Evolutionary conservation across 2,888 invertebrate genomes (phyloP).

Genomic region (Eudemis profundana): DNA sequence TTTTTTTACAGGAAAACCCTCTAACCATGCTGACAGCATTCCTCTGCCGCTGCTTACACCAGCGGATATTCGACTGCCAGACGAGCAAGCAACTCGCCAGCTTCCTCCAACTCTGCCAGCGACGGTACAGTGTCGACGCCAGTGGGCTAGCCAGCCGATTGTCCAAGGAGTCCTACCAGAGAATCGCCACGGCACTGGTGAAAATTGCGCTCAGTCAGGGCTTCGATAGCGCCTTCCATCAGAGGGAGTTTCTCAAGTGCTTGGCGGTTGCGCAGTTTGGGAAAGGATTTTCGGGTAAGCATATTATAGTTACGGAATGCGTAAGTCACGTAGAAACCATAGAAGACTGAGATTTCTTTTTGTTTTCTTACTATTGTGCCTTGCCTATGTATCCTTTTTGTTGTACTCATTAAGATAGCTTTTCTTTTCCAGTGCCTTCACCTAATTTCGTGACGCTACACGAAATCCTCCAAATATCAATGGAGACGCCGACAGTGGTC

Average conservation of each 20-base stretch:
- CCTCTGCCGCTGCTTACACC: conserved; percentile 80
- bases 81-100: conserved; percentile 65
- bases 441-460: conserved; percentile 73
- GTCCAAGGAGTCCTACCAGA: conserved; percentile 84
- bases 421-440: conserved; percentile 68
- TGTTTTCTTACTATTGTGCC: not conserved
- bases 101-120: conserved; percentile 70
- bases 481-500: conserved; percentile 82
- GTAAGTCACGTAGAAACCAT: too few relatives aligned
- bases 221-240: conserved; percentile 87
- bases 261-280: conserved; percentile 85
- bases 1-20: conserved; percentile 85
- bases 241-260: conserved; percentile 86
- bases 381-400: too few relatives aligned
- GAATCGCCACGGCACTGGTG: conserved; percentile 85
- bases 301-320: too few relatives aligned
- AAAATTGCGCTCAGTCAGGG: conserved; percentile 86
- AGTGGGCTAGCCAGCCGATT: conserved; percentile 66
- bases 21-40: conserved; percentile 86
- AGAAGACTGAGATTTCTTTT: too few relatives aligned
- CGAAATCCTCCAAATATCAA: conserved; percentile 85
- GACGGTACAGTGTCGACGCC: conserved; percentile 72
- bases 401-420: not conserved
- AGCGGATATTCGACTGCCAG: conserved; percentile 77
- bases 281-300: conserved; percentile 79